A percentile compares a stretch with the other conserved stretches of the same genome.
Conservation (phyloP, 2,797 vertebrate genomes). For the Botia kubotai region DNA sequence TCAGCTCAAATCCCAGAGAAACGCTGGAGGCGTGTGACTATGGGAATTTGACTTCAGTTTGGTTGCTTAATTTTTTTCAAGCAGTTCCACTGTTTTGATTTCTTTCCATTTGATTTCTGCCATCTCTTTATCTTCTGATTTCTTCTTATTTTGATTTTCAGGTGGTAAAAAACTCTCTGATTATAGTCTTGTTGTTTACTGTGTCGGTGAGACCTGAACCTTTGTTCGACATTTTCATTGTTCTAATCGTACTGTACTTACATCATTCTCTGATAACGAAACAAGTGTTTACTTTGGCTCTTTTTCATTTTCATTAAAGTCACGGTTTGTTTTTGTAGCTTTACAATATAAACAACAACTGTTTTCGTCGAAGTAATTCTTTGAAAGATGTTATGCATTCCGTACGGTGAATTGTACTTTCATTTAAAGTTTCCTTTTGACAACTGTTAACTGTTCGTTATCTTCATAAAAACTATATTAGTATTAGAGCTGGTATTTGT, state of each 20-base stretch:
- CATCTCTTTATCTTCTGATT: too few relatives aligned
- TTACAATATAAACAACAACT: not conserved
- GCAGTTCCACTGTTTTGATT: not conserved
- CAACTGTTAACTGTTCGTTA: not conserved
- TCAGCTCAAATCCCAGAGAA: not conserved
- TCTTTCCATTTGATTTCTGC: not conserved
- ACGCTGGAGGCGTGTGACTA: not conserved
- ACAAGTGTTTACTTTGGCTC: not conserved
- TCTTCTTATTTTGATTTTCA: not conserved
- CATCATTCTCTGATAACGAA: not conserved
- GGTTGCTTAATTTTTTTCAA: not conserved
- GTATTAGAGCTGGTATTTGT: not conserved
- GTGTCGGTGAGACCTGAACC: not conserved
- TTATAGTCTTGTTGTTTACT: not conserved
- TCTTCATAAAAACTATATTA: not conserved
- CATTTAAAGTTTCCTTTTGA: not conserved
- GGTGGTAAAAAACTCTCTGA: not conserved
- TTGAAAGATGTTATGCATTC: not conserved
- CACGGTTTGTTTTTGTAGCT: not conserved
- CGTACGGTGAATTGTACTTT: not conserved
- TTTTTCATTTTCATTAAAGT: not conserved
- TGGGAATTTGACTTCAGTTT: not conserved
- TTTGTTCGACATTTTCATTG: conserved; percentile 25
- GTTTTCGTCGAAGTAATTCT: not conserved
- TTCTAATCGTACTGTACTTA: conserved; percentile 3